Evolutionary conservation across 2,113 vertebrate species (phyloP).

Genomic region (Vimba vimba): DNA sequence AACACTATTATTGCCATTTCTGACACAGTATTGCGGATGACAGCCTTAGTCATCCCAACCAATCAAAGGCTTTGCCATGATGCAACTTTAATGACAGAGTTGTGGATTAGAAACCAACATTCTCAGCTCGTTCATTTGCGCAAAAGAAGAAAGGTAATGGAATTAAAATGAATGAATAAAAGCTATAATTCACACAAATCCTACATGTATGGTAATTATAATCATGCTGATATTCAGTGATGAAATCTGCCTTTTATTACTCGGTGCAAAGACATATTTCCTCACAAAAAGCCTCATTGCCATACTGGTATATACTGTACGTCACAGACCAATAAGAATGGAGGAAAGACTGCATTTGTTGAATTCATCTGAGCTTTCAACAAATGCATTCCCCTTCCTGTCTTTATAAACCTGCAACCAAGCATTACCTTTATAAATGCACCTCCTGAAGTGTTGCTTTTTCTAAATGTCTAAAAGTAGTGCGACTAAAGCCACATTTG

Average conservation of each 20-base stretch:
- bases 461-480: background rate
- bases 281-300: background rate
- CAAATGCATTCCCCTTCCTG: too few species aligned
- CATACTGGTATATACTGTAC: background rate
- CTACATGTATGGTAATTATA: background rate
- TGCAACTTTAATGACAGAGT: background rate
- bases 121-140: background rate
- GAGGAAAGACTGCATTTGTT: background rate
- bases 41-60: background rate
- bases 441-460: background rate
- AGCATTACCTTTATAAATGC: background rate
- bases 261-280: background rate
- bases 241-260: background rate
- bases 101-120: background rate
- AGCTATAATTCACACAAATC: background rate
- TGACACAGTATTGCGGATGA: background rate
- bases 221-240: background rate
- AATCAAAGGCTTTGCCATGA: slow-evolving; percentile 6
- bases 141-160: background rate
- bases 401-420: background rate
- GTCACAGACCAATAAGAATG: background rate
- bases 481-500: background rate
- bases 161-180: background rate
- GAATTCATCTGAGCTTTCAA: background rate
- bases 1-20: slow-evolving; percentile 2